Percentiles rank a stretch among this genome's conserved stretches.
Conservation (phyloP, 1,140 invertebrate genomes). For the Drosophila kepulauana region DNA sequence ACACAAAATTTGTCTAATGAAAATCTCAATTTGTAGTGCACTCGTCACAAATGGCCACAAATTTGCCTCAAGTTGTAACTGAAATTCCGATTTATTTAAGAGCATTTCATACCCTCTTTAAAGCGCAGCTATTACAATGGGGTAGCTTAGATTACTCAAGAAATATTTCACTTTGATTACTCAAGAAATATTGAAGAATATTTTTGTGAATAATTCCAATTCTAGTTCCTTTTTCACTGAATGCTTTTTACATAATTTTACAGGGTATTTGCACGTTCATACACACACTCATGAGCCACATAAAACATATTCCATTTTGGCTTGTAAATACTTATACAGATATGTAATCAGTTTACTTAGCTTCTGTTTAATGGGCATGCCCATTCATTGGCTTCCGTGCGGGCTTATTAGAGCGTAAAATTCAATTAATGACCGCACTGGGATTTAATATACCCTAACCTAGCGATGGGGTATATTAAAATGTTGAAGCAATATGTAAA, state of each 20-base stretch:
- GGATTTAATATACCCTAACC: conserved; percentile 31
- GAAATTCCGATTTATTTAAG: conserved; percentile 2
- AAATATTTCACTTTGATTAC: too few relatives aligned
- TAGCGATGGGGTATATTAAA: background rate
- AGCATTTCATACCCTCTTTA: conserved; percentile 1
- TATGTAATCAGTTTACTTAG: conserved; percentile 36
- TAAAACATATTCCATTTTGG: conserved; percentile 4
- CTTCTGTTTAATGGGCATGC: conserved; percentile 27
- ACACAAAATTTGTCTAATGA: conserved; percentile 6
- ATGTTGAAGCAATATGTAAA: background rate
- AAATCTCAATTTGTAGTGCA: conserved; percentile 10
- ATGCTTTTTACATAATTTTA: background rate
- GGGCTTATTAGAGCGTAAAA: conserved; percentile 70
- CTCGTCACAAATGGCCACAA: conserved; percentile 3
- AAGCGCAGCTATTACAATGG: too few relatives aligned
- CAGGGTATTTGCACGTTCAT: background rate
- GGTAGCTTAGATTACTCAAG: too few relatives aligned
- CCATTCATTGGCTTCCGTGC: conserved; percentile 24
- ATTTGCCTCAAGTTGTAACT: background rate
- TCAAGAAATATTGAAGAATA: too few relatives aligned
- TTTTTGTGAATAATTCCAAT: too few relatives aligned
- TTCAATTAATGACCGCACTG: conserved; percentile 71
- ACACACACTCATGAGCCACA: background rate
- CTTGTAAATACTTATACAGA: conserved; percentile 14
- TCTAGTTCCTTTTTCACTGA: background rate